Conservation (phyloP, 2,888 invertebrate genomes). For the Gerosis bhagava region DNA sequence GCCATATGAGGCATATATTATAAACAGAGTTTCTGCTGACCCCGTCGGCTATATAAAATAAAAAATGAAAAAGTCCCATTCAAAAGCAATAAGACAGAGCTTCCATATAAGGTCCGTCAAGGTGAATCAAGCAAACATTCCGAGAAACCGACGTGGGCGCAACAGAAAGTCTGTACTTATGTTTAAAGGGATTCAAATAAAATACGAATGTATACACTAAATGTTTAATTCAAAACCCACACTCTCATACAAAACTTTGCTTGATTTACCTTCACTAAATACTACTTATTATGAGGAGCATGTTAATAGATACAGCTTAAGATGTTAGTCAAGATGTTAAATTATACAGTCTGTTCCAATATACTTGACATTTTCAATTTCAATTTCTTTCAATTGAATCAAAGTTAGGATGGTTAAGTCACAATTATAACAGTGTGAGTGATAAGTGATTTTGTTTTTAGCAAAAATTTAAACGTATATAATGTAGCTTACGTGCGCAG, state of each 20-base stretch:
- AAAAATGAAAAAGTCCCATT: constrained; percentile 17
- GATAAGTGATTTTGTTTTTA: too few relatives aligned
- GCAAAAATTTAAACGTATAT: too few relatives aligned
- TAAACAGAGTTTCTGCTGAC: constrained; percentile 60
- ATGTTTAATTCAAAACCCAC: constrained; percentile 74
- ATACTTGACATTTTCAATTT: too few relatives aligned
- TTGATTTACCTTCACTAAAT: constrained; percentile 69
- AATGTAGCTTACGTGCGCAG: too few relatives aligned
- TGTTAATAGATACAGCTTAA: too few relatives aligned
- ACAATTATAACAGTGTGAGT: too few relatives aligned
- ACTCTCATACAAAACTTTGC: constrained; percentile 61
- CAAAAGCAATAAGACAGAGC: constrained; percentile 17
- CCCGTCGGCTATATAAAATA: constrained; percentile 36
- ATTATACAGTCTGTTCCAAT: too few relatives aligned
- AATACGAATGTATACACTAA: constrained; percentile 54
- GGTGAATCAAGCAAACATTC: constrained; percentile 74
- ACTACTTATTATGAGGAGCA: not conserved
- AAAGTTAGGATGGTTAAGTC: too few relatives aligned
- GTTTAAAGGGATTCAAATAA: constrained; percentile 55
- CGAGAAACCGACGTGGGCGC: constrained; percentile 53
- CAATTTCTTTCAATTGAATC: too few relatives aligned
- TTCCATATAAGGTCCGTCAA: constrained; percentile 44
- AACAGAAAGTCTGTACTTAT: constrained; percentile 64
- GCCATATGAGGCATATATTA: too few relatives aligned
- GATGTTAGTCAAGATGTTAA: too few relatives aligned